phyloP scores from a whole-genome alignment of 2,888 invertebrate genomes.

The Tenodera sinensis region DNA sequence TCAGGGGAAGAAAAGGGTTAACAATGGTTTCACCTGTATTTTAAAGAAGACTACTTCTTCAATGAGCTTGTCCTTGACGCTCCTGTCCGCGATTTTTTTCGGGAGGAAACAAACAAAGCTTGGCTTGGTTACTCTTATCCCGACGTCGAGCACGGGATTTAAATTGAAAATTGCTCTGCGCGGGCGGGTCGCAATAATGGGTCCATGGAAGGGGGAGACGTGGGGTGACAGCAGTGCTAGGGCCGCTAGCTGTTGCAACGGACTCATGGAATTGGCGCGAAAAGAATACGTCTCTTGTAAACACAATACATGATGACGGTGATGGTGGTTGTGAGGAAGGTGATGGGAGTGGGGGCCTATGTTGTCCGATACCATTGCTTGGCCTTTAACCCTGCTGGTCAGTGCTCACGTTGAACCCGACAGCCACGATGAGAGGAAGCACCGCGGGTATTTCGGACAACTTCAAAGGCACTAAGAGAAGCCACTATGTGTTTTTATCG shows the following conservation, averaged over 20 bases:
- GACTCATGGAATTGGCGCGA: neutral
- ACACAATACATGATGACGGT: neutral
- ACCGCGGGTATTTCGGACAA: constrained; percentile 62
- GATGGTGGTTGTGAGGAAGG: neutral
- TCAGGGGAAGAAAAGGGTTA: too few relatives aligned
- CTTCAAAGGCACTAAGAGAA: constrained; percentile 52
- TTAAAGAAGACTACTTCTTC: neutral
- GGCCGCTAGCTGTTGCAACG: neutral
- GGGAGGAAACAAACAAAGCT: neutral
- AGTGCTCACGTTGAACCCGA: neutral
- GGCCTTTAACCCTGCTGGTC: neutral
- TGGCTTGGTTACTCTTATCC: neutral
- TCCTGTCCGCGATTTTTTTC: neutral
- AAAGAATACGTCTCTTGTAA: neutral
- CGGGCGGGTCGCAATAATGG: neutral
- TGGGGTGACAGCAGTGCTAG: neutral
- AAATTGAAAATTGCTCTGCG: neutral
- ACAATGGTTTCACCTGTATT: neutral
- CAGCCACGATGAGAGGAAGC: constrained; percentile 56
- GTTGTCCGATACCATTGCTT: neutral
- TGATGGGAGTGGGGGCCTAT: neutral
- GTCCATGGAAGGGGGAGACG: neutral
- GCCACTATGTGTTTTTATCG: constrained; percentile 57
- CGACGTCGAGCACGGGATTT: neutral
- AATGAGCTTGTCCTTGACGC: neutral